phyloP scores from a whole-genome alignment of 92 coral and sea anemone species.

The Isaurus tuberculatus region DNA sequence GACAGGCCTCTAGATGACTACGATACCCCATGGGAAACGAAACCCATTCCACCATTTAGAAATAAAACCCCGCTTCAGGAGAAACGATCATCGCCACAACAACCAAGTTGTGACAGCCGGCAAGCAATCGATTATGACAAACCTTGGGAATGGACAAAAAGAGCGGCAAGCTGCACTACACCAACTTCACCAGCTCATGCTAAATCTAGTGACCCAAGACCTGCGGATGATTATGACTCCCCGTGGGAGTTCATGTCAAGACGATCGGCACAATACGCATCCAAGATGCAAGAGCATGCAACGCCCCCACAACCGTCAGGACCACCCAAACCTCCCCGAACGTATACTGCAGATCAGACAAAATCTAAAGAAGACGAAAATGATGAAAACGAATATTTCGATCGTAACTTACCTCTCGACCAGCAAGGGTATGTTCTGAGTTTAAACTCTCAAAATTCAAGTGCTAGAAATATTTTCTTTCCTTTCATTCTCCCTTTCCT shows the following conservation, averaged over 20 bases:
- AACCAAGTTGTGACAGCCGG: constrained; percentile 66
- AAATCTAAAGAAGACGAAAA: neutral
- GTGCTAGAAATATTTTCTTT: neutral
- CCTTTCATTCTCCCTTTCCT: too few relatives aligned
- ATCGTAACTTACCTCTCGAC: constrained; percentile 80
- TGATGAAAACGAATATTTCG: constrained; percentile 40
- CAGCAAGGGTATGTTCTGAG: constrained; percentile 77
- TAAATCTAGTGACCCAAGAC: constrained; percentile 50
- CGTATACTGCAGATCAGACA: constrained; percentile 18
- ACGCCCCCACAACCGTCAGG: constrained; percentile 5
- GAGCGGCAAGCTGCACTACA: constrained; percentile 17
- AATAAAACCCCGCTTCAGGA: constrained; percentile 41
- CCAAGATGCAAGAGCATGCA: constrained; percentile 7
- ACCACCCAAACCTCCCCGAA: constrained; percentile 84
- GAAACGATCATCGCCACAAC: constrained; percentile 57
- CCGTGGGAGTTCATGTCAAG: constrained; percentile 92
- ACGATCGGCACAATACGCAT: constrained; percentile 64
- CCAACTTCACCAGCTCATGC: constrained; percentile 52
- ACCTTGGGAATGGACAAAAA: constrained; percentile 93
- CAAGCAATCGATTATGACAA: constrained; percentile 89
- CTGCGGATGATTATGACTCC: constrained; percentile 86
- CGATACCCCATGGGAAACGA: constrained; percentile 95
- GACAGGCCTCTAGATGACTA: constrained; percentile 87
- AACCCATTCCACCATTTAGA: constrained; percentile 49
- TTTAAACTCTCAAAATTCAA: neutral